A percentile compares a stretch with the other conserved stretches of the same genome.
phyloP scores from a whole-genome alignment of 2,888 invertebrate genomes.

The Tipula lateralis region DNA sequence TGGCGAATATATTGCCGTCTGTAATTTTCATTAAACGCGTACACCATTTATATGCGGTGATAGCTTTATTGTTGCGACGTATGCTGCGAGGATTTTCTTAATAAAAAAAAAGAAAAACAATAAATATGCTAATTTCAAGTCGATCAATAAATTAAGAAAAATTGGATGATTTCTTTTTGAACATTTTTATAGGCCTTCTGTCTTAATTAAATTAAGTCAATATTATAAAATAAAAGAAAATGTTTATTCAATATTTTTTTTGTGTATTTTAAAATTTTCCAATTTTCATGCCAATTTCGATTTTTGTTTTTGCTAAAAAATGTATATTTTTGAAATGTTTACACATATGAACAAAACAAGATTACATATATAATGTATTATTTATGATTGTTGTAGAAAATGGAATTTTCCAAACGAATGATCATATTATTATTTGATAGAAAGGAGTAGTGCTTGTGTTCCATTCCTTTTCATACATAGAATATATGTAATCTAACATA shows the following conservation, averaged over 20 bases:
- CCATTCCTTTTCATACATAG: neutral
- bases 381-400: conserved; percentile 1
- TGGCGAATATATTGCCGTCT: neutral
- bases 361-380: neutral
- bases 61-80: neutral
- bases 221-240: neutral
- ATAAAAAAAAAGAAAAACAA: neutral
- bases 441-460: neutral
- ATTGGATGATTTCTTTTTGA: neutral
- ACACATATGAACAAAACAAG: conserved; percentile 6
- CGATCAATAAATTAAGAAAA: neutral
- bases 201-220: neutral
- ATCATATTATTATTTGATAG: neutral
- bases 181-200: neutral
- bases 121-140: neutral
- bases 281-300: neutral
- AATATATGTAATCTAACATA: neutral
- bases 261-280: neutral
- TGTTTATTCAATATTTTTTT: neutral
- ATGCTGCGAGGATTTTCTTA: neutral
- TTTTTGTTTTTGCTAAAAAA: neutral
- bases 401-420: neutral
- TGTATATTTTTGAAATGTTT: neutral
- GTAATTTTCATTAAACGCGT: neutral
- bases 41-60: neutral